These are phyloP conservation scores for Acleris laterana DNA, from an alignment of 2,888 invertebrate species.

Conservation along the genomic window DNA sequence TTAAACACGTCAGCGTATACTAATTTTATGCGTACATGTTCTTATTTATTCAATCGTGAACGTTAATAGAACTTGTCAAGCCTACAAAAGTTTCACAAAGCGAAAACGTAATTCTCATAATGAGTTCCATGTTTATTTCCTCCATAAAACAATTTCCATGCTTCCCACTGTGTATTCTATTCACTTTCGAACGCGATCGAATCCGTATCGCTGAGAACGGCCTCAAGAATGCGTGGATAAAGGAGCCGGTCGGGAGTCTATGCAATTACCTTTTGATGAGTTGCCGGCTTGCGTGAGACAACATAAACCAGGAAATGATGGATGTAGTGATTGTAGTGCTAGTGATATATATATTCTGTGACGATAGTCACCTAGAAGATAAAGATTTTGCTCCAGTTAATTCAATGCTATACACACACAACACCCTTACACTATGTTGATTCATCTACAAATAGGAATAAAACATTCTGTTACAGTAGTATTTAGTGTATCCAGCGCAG, in stretches of 20 bases:
- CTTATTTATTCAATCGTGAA: too few species aligned
- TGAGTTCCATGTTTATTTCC: slow-evolving; percentile 4
- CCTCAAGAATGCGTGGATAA: slow-evolving; percentile 54
- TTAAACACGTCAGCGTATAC: not conserved
- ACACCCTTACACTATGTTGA: too few species aligned
- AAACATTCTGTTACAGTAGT: too few species aligned
- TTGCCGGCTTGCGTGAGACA: slow-evolving; percentile 4
- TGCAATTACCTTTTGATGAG: slow-evolving; percentile 42
- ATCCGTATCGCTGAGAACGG: slow-evolving; percentile 48
- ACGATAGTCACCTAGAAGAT: not conserved
- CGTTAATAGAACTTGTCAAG: too few species aligned
- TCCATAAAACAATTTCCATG: slow-evolving; percentile 17
- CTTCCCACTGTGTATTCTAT: slow-evolving; percentile 23
- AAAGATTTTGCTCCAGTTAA: too few species aligned
- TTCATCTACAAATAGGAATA: too few species aligned
- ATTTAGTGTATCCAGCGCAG: too few species aligned
- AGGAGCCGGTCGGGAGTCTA: slow-evolving; percentile 43
- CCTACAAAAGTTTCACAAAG: not conserved
- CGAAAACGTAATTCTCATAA: slow-evolving; percentile 1
- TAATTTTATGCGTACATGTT: not conserved
- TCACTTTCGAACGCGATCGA: slow-evolving; percentile 48
- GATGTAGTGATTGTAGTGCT: too few species aligned
- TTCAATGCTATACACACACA: too few species aligned
- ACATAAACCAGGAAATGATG: too few species aligned
- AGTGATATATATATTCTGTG: too few species aligned